Base-by-base conservation (phyloP, 2,113 vertebrate genomes). In the Prionailurus viverrinus region DNA sequence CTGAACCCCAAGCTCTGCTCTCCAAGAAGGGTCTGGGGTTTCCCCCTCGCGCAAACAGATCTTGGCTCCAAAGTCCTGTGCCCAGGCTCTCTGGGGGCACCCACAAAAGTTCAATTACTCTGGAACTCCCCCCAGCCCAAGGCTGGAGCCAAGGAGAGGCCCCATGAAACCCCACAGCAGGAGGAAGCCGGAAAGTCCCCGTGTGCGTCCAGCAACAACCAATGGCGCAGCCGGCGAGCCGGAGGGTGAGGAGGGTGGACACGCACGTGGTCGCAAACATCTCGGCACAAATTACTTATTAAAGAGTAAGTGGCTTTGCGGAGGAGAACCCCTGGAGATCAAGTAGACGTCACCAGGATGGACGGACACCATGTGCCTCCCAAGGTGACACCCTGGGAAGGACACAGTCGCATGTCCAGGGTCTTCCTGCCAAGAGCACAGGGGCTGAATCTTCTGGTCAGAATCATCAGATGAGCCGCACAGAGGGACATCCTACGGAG, bases 261-360 rank as follows among this genome's bases (percentile, higher is more conserved):
- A 0, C 55, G 21, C 45, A 51, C 8, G 1, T 4, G 36, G 80
- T 65, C 4, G 2, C 19, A 27, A 55, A 1, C 11, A 2, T 41
- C 51, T 33, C 10, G 1, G n/a, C 12, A 51, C 8, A 89, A 45
- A 6, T 63, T 73, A 53, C 65, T 84, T 18, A 23, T 63, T 45
- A 15, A 79, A 65, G 65, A 31, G 36, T 39, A 16, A n/a, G 36
- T 2, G n/a, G 15, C 69, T 73, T 82, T 83, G 29, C 27, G 11
- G 33, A 68, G n/a, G 63, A 7, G 36, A 89, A n/a, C 15, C n/a
- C 15, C n/a, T n/a, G 27, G 53, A 4, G 25, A 27, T 36, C 66
- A 9, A 12, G 27, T 7, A 31, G 10, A 45, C 12, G 8, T 85
- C 41, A 23, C 51, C 8, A 53, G 83, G 53, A 55, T 25, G 58